These are phyloP conservation scores for Perca schrenkii DNA, from an alignment of 2,113 vertebrate species.

Conservation along the genomic window DNA sequence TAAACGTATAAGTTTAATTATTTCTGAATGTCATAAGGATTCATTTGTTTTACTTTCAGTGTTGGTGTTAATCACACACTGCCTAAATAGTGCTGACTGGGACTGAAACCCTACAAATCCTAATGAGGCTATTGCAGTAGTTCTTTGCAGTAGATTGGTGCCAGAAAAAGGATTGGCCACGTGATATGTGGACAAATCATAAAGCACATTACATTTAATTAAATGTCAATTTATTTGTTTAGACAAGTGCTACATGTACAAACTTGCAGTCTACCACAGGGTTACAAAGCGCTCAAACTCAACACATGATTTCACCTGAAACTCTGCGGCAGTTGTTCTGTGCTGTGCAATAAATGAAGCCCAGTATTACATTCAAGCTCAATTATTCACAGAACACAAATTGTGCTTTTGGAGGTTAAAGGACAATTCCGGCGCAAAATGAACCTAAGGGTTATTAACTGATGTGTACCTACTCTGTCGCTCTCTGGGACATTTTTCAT, in stretches of 20 bases:
- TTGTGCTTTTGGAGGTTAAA: conserved; percentile 21
- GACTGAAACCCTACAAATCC: conserved; percentile 3
- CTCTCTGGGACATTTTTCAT: too few species aligned
- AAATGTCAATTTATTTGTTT: not conserved
- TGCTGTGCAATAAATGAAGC: conserved; percentile 19
- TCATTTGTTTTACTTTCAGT: conserved; percentile 9
- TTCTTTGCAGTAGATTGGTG: conserved; percentile 12
- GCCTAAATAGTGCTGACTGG: conserved; percentile 18
- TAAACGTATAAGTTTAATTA: not conserved
- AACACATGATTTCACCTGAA: not conserved
- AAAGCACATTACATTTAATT: not conserved
- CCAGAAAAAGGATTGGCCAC: not conserved
- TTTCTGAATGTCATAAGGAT: conserved; percentile 2
- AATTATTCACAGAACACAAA: conserved; percentile 25
- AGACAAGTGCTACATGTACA: not conserved
- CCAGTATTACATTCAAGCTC: not conserved
- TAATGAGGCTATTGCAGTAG: not conserved
- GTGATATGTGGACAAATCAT: not conserved
- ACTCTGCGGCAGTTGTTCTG: not conserved
- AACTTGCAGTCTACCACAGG: not conserved
- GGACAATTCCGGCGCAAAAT: too few species aligned
- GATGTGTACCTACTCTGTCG: too few species aligned
- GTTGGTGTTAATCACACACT: conserved; percentile 3
- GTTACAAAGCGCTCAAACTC: not conserved
- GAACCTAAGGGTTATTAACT: too few species aligned